A percentile compares a stretch with the other conserved stretches of the same genome.
These are phyloP conservation scores for Thaleichthys pacificus DNA, from an alignment of 2,797 vertebrate genomes.

Conservation along the genomic window DNA sequence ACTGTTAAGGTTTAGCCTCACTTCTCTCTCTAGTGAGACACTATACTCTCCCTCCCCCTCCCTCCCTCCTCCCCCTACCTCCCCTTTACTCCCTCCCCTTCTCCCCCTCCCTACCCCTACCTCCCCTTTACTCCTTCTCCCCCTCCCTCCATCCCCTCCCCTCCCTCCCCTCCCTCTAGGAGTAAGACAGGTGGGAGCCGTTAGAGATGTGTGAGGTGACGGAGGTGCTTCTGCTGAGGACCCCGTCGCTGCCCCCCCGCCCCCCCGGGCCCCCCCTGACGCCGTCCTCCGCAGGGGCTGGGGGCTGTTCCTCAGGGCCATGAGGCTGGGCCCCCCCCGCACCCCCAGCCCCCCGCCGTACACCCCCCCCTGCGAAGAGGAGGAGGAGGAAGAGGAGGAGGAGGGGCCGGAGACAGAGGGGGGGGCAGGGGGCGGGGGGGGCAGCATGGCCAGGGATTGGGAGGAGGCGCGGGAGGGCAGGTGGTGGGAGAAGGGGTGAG, in stretches of 20 bases:
- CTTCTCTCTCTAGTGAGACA: no score
- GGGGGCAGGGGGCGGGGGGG: conserved; percentile 76
- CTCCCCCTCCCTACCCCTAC: not conserved
- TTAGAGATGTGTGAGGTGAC: conserved; percentile 93
- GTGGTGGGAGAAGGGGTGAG: conserved; percentile 79
- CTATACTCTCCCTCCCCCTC: no score
- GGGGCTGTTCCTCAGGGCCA: conserved; percentile 88
- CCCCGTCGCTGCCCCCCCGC: conserved; percentile 71
- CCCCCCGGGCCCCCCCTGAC: conserved; percentile 78
- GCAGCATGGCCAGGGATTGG: conserved; percentile 78
- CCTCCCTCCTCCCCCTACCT: not conserved
- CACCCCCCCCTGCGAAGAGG: conserved; percentile 73
- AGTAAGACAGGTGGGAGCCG: conserved; percentile 89
- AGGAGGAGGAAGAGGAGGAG: conserved; percentile 71
- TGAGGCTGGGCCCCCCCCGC: conserved; percentile 75
- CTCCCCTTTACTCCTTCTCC: conserved; percentile 23
- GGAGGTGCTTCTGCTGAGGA: conserved; percentile 88
- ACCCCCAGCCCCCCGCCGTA: conserved; percentile 67
- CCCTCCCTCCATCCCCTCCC: not conserved
- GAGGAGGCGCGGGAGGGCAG: conserved; percentile 81
- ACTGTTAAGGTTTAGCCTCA: no score
- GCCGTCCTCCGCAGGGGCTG: conserved; percentile 88
- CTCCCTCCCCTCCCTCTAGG: conserved; percentile 63
- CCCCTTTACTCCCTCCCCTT: conserved; percentile 27
- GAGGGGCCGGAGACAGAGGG: conserved; percentile 76